Conservation (phyloP, 2,797 vertebrate species). For the Tokudaia tokunoshimensis region DNA sequence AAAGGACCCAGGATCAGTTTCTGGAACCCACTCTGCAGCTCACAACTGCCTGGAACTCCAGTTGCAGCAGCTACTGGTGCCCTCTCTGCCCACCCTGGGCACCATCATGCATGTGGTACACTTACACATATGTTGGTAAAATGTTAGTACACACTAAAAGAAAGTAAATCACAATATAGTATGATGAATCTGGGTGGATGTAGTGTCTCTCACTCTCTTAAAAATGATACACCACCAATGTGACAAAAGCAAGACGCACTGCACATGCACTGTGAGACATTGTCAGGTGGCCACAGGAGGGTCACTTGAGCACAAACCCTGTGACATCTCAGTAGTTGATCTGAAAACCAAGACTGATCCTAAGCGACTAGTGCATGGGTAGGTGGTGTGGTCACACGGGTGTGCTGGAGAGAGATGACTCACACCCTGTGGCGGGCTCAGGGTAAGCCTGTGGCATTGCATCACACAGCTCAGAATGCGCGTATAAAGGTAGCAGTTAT, state of each 20-base stretch:
- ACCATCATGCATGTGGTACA: not conserved
- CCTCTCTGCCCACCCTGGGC: not conserved
- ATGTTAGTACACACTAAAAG: not conserved
- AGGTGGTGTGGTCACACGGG: not conserved
- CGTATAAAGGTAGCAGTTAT: not conserved
- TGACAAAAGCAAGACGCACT: rapidly evolving
- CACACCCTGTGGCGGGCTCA: not conserved
- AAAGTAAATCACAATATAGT: not conserved
- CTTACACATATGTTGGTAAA: not conserved
- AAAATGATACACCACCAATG: not conserved
- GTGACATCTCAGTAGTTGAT: not conserved
- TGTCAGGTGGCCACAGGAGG: no score
- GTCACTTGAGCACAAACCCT: not conserved
- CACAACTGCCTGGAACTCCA: not conserved
- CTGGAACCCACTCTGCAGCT: not conserved
- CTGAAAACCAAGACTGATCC: not conserved
- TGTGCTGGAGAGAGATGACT: not conserved
- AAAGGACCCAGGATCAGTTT: no score
- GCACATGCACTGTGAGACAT: rapidly evolving
- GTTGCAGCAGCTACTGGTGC: no score
- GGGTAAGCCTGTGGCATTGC: not conserved
- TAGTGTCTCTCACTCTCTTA: not conserved
- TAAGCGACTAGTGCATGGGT: no score
- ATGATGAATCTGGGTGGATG: not conserved
- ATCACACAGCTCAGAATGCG: not conserved